Percentiles rank a stretch among this genome's conserved stretches.
phyloP scores from a whole-genome alignment of 1,140 invertebrate genomes.

The Pinna nobilis region DNA sequence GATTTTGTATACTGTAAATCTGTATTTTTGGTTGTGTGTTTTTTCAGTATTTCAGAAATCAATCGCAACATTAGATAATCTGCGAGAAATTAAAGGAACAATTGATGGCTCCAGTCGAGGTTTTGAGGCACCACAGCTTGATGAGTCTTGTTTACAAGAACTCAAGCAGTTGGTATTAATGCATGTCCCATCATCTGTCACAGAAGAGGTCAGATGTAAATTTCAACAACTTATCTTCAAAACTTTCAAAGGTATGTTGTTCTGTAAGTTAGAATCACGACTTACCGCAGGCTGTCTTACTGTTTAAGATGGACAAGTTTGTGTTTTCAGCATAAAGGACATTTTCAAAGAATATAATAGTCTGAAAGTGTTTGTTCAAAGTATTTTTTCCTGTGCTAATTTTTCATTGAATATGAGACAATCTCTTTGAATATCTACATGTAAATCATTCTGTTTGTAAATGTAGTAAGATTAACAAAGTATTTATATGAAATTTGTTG shows the following conservation, averaged over 20 bases:
- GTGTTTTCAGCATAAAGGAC: no score
- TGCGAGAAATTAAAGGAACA: conserved; percentile 47
- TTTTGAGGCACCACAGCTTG: conserved; percentile 30
- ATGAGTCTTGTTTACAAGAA: conserved; percentile 37
- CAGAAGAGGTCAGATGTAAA: conserved; percentile 35
- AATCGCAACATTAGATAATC: conserved; percentile 44
- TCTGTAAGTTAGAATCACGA: no score
- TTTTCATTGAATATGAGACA: no score
- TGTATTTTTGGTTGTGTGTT: conserved; percentile 3
- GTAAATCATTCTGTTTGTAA: no score
- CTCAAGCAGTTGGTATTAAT: conserved; percentile 55
- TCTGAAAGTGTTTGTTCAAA: no score
- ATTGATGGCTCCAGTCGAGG: conserved; percentile 46
- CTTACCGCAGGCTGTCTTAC: no score
- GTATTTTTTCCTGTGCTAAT: no score
- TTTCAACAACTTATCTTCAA: conserved; percentile 47
- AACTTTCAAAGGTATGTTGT: conserved; percentile 34
- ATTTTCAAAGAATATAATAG: no score
- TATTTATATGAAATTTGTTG: no score
- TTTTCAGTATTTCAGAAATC: conserved; percentile 47
- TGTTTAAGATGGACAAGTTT: no score
- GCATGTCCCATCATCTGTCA: conserved; percentile 55
- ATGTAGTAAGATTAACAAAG: no score
- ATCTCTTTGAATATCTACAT: no score
- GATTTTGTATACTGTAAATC: neutral